Conservation (phyloP, 64 coral and sea anemone species). For the Trachythela sp. region DNA sequence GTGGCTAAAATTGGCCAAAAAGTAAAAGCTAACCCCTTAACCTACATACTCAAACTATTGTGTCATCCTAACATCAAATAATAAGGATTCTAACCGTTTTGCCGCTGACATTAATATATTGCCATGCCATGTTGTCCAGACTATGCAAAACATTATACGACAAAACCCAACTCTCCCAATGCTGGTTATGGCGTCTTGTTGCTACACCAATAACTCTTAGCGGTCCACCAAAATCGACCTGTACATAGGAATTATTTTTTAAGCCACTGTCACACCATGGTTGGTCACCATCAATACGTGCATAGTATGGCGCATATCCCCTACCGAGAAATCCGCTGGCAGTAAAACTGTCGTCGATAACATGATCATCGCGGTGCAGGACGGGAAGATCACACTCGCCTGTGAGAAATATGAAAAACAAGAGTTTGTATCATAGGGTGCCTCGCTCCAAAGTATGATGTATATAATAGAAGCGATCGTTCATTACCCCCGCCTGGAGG, state of each 20-base stretch:
- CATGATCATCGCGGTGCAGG: not conserved
- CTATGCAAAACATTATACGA: not conserved
- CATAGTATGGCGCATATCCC: not conserved
- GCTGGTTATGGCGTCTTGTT: not conserved
- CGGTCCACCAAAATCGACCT: not conserved
- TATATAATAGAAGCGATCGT: too few species aligned
- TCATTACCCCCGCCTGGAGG: too few species aligned
- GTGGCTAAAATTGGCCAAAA: not conserved
- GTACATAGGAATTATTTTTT: not conserved
- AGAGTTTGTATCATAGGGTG: too few species aligned
- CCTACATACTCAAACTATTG: not conserved
- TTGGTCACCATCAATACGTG: not conserved
- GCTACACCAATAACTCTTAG: not conserved
- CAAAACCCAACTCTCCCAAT: not conserved
- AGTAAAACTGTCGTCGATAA: not conserved
- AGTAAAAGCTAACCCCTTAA: not conserved
- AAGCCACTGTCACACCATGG: not conserved
- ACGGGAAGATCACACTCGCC: not conserved
- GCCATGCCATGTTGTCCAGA: not conserved
- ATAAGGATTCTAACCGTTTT: not conserved
- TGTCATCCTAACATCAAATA: not conserved
- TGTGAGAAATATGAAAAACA: not conserved
- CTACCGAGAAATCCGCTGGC: not conserved
- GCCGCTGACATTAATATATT: not conserved
- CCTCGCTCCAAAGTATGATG: too few species aligned